Base-by-base conservation (phyloP, 2,113 vertebrate genomes). In the Antigone vipio region DNA sequence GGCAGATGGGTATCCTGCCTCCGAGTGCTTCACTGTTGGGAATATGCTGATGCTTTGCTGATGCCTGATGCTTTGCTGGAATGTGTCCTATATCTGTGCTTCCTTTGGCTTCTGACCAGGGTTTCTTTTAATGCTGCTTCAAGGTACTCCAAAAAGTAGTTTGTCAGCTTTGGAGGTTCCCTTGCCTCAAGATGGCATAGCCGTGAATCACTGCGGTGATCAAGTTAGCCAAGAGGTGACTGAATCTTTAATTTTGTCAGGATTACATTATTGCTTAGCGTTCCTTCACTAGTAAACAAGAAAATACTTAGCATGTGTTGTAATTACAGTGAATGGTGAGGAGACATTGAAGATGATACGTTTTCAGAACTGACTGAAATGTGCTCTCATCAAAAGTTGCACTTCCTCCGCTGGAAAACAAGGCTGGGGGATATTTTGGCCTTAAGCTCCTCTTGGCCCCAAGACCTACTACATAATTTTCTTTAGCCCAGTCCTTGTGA, bases 1-100 rank as follows among this genome's bases (percentile, higher is more conserved):
- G 92, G 84, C 96, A 97, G 96, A 91, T 93, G 96, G 97, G 69
- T 34, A 72, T 85, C 89, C 84, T 81, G 66, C 89, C 84, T 81
- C 88, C 6, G 5, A 84, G 56, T n/a, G 85, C 72, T 49, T 84
- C 60, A 3, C 73, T 87, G 80, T 10, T 68, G 92, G 69, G 91
- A 95, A 82, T 35, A 30, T 1, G 18, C 86, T 32, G 81, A 49
- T 60, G 69, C 87, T 45, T 62, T 42, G 16, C 92, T 68, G 44
- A 27, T 91, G 80, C 78, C 52, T 76, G 81, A 29, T 83, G 72
- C 77, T 90, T 59, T 90, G 68, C 86, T 97, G 97, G 94, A 95
- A 66, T 58, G 73, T 53, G 12, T 91, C 86, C 95, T 96, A 1
- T 82, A 45, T 67, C 49, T 45, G 6, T 44, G 64, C 83, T 87